Base-by-base conservation (phyloP, 2,888 invertebrate genomes). In the Morpho helenor region DNA sequence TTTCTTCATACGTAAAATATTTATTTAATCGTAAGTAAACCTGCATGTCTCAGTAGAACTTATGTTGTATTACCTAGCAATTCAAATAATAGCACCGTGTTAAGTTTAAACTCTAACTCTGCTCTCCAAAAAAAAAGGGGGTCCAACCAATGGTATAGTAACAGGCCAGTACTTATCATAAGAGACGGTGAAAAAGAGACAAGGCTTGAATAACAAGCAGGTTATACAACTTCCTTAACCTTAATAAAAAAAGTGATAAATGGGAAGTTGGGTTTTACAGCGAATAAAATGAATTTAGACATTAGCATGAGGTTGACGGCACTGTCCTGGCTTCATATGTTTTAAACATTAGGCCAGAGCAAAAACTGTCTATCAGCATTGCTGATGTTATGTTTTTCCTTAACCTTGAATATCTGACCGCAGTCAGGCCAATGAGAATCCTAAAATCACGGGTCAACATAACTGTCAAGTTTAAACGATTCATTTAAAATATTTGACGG, bases 331-430 rank as follows among this genome's bases (percentile, higher is more conserved):
- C 68, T 65, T 78, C 77, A 77, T 75, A 81, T 88, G 86, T 83
- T 71, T 87, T 71, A 86, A 77, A 84, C 83, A 87, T 54, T 57
- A 56, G 67, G 73, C 70, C 79, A 75, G 71, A 78, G 84, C 85
- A 85, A 85, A 87, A 86, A 82, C 74, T 74, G 67, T 64, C 71
- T 72, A 88, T 88, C 80, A 80, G 73, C 77, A 82, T 77, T 85
- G 80, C 78, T 79, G 83, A 87, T 82, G 68, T 75, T 67, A 78
- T 73, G 77, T 77, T 76, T 71, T 31, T 31, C 31, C 31, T 77
- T 85, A 87, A 88, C 88, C 88, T 88, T 88, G 87, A 79, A 69
- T 75, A 69, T 75, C 73, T 83, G 82, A 82, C 79, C 80, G 78
- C 71, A 75, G 64, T 50, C 49, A 40, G 54, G 49, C 22, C 48